Base-by-base conservation (phyloP, 1,140 invertebrate species). In the Copidosoma floridanum region DNA sequence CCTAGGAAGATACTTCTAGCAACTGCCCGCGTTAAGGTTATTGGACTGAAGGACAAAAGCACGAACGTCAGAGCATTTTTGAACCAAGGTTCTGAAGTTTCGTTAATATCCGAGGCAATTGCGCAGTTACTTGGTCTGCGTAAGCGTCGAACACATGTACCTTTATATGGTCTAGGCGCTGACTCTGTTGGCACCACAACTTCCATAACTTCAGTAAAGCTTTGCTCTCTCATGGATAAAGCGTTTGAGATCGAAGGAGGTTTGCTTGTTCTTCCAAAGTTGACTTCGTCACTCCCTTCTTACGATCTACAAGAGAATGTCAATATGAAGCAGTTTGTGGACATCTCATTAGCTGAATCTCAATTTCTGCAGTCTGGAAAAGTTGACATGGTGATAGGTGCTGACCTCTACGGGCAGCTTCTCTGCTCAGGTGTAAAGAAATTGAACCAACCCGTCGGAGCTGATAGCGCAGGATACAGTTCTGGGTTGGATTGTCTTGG, bases 401-500 rank as follows among this genome's bases (percentile, higher is more conserved):
- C 57, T n/a, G 63, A 61, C 11, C 21, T 67, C 1, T 63, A 62
- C 16, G 26, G 54, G 4, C 16, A 18, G 11, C 29, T 67, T 16
- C 11, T 65, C 11, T 21, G 32, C 14, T 7, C 41, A 2, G 66
- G 61, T 0, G 8, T 67, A 11, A 11, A n/a, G 1, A 35, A 26
- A 16, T 38, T 55, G n/a, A n/a, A n/a, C n/a, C 8, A 27, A 16
- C 2, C 1, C 12, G 11, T 23, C 57, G 1, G 3, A 3, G 6
- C 63, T 69, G 1, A 67, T 70, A 2, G 71, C 68, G 14, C 70
- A 75, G 64, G 51, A 71, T 10, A 75, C 71, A 0, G 56, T 44
- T n/a, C 21, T 74, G n/a, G 70, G 72, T 3, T 71, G 69, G 71
- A 59, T 73, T 38, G 43, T 75, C 6, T 69, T 65, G n/a, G 71